These are phyloP conservation scores for Myrmophylax atrothorax DNA, from an alignment of 2,113 vertebrate species.

Conservation along the genomic window DNA sequence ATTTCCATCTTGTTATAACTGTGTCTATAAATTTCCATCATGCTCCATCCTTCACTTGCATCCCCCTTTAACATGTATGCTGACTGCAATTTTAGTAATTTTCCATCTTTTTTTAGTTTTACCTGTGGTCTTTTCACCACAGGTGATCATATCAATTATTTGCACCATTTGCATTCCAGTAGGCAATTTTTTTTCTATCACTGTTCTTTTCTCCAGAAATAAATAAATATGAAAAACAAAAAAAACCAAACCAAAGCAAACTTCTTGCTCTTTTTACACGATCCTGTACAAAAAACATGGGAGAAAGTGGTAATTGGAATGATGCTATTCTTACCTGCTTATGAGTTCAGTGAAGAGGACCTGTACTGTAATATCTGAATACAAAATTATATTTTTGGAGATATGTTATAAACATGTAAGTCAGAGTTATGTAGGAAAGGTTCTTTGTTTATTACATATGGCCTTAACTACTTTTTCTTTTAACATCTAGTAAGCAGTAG, in stretches of 20 bases:
- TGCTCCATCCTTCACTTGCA: neutral
- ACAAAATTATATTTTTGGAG: neutral
- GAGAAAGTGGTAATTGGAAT: neutral
- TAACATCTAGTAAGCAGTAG: neutral
- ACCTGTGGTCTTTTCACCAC: too few relatives aligned
- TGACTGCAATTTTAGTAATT: neutral
- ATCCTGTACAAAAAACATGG: neutral
- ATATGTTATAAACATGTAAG: neutral
- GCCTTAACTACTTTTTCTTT: neutral
- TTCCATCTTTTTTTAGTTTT: neutral
- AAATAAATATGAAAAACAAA: neutral
- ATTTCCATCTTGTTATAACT: neutral
- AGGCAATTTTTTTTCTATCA: neutral
- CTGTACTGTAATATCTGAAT: neutral
- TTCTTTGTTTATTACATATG: neutral
- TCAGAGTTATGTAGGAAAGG: fast-evolving
- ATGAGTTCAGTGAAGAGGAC: neutral
- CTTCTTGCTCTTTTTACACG: fast-evolving
- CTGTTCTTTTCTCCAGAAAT: neutral
- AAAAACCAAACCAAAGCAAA: neutral
- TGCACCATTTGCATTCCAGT: neutral
- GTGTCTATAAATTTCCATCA: neutral
- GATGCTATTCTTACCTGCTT: neutral
- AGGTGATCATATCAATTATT: neutral
- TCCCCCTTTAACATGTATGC: too few relatives aligned